Conservation (phyloP, 2,888 invertebrate genomes). For the Plebejus melissa region DNA sequence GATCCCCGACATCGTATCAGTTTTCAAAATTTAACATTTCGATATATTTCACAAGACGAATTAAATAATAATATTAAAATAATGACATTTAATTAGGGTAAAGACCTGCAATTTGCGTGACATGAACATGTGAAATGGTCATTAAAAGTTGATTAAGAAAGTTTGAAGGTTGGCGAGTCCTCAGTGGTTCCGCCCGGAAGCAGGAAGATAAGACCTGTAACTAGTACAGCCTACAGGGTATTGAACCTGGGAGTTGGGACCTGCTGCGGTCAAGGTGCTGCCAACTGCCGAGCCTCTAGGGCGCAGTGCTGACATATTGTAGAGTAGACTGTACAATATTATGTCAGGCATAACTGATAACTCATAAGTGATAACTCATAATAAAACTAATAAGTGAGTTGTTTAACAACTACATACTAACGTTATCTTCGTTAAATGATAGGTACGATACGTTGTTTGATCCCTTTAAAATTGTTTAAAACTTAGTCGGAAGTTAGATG, state of each 20-base stretch:
- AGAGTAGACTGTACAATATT: too few species aligned
- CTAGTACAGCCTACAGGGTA: background rate
- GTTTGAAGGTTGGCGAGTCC: background rate
- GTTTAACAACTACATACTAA: too few species aligned
- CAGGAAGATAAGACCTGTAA: background rate
- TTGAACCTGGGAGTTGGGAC: background rate
- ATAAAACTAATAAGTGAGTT: too few species aligned
- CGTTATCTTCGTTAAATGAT: too few species aligned
- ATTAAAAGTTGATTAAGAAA: conserved; percentile 9
- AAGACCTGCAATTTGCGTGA: background rate
- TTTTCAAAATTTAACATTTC: background rate
- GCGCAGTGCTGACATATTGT: background rate
- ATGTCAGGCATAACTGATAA: too few species aligned
- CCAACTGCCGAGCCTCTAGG: background rate
- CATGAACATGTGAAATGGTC: background rate
- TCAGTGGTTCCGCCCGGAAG: background rate
- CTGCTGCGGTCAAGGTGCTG: background rate
- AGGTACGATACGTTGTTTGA: too few species aligned
- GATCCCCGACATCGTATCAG: background rate
- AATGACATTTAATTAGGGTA: background rate
- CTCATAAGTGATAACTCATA: too few species aligned
- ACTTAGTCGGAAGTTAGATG: too few species aligned
- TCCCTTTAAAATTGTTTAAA: too few species aligned
- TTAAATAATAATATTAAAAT: background rate
- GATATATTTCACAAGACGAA: background rate